These are phyloP conservation scores for Sigmodon hispidus DNA, from an alignment of 2,113 vertebrate species.

Conservation along the genomic window DNA sequence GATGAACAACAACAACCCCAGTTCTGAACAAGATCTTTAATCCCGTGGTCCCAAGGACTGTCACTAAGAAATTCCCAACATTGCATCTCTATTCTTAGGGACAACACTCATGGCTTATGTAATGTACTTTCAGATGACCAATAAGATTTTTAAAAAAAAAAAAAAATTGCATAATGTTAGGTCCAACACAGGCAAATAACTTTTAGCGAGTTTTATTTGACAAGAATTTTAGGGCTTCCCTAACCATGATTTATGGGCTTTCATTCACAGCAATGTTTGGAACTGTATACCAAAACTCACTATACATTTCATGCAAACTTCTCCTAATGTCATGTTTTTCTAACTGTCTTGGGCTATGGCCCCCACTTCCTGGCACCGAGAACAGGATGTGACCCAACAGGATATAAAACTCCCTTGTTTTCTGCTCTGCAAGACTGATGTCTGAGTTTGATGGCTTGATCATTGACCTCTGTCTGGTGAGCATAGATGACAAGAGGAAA, in stretches of 20 bases:
- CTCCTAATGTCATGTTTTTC: constrained; percentile 38
- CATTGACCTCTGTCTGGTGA: constrained; percentile 1
- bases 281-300: not conserved
- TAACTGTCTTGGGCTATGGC: not conserved
- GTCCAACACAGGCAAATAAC: not conserved
- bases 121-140: not conserved
- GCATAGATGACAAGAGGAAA: constrained; percentile 15
- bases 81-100: not conserved
- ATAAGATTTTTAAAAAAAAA: not conserved
- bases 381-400: constrained; percentile 79
- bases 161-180: not conserved
- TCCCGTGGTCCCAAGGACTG: not conserved
- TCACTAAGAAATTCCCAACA: constrained; percentile 52
- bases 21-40: not conserved
- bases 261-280: constrained; percentile 39
- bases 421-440: constrained; percentile 23
- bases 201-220: constrained; percentile 28
- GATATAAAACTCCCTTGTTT: constrained; percentile 67
- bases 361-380: constrained; percentile 66
- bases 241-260: not conserved
- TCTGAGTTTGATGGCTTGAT: constrained; percentile 51
- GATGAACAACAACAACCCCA: not conserved
- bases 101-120: not conserved
- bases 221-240: constrained; percentile 19
- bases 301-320: not conserved